Evolutionary conservation across 2,797 vertebrate species (phyloP).

Genomic region (Onychomys torridus): DNA sequence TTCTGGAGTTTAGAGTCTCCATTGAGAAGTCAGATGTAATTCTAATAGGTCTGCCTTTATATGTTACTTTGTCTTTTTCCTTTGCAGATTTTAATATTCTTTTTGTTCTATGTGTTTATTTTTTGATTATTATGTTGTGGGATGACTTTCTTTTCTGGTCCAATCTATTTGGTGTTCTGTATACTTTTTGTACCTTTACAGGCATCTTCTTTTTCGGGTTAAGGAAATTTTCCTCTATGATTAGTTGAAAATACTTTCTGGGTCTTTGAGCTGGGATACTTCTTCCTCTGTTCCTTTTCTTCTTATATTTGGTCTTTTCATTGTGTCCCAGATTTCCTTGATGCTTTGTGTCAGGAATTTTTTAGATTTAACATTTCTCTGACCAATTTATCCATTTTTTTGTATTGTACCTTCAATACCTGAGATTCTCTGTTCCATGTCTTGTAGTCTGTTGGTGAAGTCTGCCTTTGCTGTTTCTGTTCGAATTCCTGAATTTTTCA

Average conservation of each 20-base stretch:
- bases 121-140: too few species aligned
- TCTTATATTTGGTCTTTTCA: neutral
- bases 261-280: neutral
- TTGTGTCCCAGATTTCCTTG: neutral
- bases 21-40: too few species aligned
- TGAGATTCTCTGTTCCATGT: neutral
- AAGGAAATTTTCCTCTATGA: neutral
- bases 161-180: too few species aligned
- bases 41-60: too few species aligned
- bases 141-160: too few species aligned
- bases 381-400: neutral
- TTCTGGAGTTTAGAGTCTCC: too few species aligned
- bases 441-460: neutral
- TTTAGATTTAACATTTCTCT: neutral
- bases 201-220: neutral
- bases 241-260: neutral
- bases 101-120: too few species aligned
- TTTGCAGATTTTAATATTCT: too few species aligned
- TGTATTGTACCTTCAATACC: neutral
- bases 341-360: neutral
- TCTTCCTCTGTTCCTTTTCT: neutral
- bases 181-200: too few species aligned
- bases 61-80: too few species aligned
- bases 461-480: neutral
- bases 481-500: neutral